A percentile compares a stretch with the other conserved stretches of the same genome.
phyloP scores from a whole-genome alignment of 1,140 invertebrate species.

The Apis mellifera region DNA sequence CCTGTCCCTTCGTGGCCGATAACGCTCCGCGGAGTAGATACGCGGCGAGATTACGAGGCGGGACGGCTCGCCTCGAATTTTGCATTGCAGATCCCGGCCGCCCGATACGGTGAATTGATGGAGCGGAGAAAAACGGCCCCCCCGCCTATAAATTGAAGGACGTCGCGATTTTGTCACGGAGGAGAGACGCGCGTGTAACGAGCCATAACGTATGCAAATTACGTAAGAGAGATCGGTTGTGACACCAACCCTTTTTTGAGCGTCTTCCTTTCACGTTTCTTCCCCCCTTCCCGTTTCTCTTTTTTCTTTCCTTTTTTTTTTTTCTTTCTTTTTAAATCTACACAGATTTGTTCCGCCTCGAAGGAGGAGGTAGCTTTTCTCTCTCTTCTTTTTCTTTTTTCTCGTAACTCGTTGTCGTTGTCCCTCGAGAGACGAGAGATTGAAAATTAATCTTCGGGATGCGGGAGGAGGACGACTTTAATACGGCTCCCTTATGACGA shows the following conservation, averaged over 20 bases:
- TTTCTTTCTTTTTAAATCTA: not conserved
- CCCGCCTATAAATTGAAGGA: slow-evolving; percentile 39
- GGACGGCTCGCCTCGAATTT: slow-evolving; percentile 58
- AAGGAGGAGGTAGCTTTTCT: not conserved
- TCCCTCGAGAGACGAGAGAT: not conserved
- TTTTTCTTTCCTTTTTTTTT: too few species aligned
- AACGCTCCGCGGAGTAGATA: slow-evolving; percentile 47
- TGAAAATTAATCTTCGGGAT: not conserved
- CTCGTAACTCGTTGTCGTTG: too few species aligned
- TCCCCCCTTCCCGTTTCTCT: too few species aligned
- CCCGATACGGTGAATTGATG: slow-evolving; percentile 58
- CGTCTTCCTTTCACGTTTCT: not conserved
- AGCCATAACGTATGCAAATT: slow-evolving; percentile 40
- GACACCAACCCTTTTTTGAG: not conserved
- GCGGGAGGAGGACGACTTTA: not conserved
- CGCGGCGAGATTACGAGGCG: slow-evolving; percentile 10
- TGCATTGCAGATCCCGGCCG: slow-evolving; percentile 63
- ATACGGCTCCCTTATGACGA: not conserved
- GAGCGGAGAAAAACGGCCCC: slow-evolving; percentile 37
- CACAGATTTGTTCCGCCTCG: not conserved
- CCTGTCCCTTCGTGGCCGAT: slow-evolving; percentile 53
- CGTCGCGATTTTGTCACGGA: slow-evolving; percentile 43
- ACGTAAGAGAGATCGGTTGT: not conserved
- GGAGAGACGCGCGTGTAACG: slow-evolving; percentile 20
- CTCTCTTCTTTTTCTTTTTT: too few species aligned